These are phyloP conservation scores for Bombus waltoni DNA, from an alignment of 1,140 invertebrate genomes.

Conservation along the genomic window DNA sequence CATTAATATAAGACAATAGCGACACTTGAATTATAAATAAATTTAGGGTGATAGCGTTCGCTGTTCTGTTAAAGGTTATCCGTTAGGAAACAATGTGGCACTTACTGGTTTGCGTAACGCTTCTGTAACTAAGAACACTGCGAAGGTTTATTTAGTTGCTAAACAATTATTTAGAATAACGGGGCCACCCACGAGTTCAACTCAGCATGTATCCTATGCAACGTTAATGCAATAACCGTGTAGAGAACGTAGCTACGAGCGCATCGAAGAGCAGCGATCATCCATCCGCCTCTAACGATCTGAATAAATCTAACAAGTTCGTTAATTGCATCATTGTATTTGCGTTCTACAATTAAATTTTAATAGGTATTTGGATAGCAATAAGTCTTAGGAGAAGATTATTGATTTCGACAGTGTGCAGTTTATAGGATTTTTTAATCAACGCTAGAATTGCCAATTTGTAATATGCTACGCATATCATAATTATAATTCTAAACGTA, in stretches of 20 bases:
- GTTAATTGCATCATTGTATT: constrained; percentile 2
- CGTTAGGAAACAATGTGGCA: constrained; percentile 57
- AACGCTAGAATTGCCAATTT: neutral
- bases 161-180: constrained; percentile 56
- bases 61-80: constrained; percentile 49
- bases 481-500: too few species aligned
- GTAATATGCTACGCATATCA: too few species aligned
- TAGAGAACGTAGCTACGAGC: constrained; percentile 15
- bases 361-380: neutral
- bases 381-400: too few species aligned
- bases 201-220: constrained; percentile 24
- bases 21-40: constrained; percentile 5
- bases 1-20: neutral
- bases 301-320: constrained; percentile 17
- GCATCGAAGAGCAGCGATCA: constrained; percentile 17
- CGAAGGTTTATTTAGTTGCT: constrained; percentile 52
- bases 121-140: constrained; percentile 41
- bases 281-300: constrained; percentile 26
- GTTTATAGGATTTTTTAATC: neutral
- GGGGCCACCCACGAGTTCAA: constrained; percentile 51
- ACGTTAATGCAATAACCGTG: constrained; percentile 52
- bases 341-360: neutral
- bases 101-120: constrained; percentile 54
- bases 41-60: constrained; percentile 24
- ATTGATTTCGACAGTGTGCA: too few species aligned